Base-by-base conservation (phyloP, 1,140 invertebrate genomes). In the Hylyphantes graminicola region DNA sequence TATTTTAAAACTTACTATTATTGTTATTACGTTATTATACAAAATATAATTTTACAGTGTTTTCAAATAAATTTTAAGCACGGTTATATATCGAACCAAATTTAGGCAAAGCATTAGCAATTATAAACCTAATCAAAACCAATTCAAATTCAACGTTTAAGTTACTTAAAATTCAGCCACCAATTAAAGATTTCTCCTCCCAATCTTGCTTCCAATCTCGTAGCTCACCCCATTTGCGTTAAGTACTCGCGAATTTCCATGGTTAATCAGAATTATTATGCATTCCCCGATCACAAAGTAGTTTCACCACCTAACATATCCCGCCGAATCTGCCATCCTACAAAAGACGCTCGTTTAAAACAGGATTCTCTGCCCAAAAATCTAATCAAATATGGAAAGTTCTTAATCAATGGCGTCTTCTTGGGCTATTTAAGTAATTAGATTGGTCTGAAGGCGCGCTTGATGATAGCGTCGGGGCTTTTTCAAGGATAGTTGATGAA, bases 341-440 rank as follows among this genome's bases (percentile, higher is more conserved):
- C 54, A 53, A 35, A 74, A 74, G 72, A 74, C 48, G 72, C 53
- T 7, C 72, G 35, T 57, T 57, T 59, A 51, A 35, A 35, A 35
- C 72, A 76, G 15, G 74, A 76, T 64, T 64, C 54, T 57, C 54
- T 61, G 12, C 64, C 64, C 10, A 17, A 64, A 61, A 63, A 50
- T 53, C 74, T 76, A 76, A 76, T 76, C 74, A 76, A 64, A 76
- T 76, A 76, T 19, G n/a, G 17, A 35, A 8, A 53, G 74, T 8
- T 11, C 35, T 64, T 76, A 76, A 76, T 76, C 74, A 76, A 64
- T 76, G 35, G 57, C 53, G 59, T 76, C 50, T 64, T 64, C 57
- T 61, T 10, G 48, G 35, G 64, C 59, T 63, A 76, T 76, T 76
- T 51, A 64, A 76, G 74, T 76, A 76, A 76, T 76, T 76, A 76